Conservation (phyloP, 2,113 vertebrate genomes). For the Zosterops japonicus region DNA sequence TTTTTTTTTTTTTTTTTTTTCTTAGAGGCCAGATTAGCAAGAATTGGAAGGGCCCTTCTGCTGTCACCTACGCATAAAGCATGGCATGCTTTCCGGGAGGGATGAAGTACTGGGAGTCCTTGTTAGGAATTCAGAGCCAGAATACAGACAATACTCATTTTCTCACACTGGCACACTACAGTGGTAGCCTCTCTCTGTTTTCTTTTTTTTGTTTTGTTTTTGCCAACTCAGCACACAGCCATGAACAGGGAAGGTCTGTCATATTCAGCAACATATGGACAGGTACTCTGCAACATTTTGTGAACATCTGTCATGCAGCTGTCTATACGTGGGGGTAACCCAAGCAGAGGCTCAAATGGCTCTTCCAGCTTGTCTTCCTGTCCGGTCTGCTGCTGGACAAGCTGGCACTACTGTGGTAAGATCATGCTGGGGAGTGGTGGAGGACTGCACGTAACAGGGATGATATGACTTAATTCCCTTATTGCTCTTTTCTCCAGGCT, state of each 20-base stretch:
- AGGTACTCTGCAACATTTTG: not conserved
- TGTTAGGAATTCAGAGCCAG: not conserved
- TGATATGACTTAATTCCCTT: not conserved
- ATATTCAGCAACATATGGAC: not conserved
- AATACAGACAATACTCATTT: not conserved
- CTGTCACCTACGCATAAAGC: not conserved
- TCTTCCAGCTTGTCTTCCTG: not conserved
- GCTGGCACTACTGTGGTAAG: not conserved
- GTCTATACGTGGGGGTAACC: not conserved
- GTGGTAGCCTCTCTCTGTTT: not conserved
- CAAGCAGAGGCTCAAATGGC: not conserved
- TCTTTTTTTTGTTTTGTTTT: not conserved
- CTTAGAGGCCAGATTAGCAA: not conserved
- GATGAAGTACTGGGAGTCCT: not conserved
- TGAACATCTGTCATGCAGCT: not conserved
- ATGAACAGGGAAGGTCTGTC: not conserved
- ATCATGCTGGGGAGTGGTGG: not conserved
- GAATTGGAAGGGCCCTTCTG: not conserved
- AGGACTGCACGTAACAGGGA: not conserved
- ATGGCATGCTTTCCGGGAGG: not conserved
- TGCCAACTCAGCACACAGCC: not conserved
- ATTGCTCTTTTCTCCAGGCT: not conserved
- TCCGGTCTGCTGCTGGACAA: not conserved
- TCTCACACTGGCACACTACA: not conserved
- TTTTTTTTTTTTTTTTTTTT: not conserved